Base-by-base conservation (phyloP, 2,797 vertebrate species). In the Ambastaia sidthimunki region DNA sequence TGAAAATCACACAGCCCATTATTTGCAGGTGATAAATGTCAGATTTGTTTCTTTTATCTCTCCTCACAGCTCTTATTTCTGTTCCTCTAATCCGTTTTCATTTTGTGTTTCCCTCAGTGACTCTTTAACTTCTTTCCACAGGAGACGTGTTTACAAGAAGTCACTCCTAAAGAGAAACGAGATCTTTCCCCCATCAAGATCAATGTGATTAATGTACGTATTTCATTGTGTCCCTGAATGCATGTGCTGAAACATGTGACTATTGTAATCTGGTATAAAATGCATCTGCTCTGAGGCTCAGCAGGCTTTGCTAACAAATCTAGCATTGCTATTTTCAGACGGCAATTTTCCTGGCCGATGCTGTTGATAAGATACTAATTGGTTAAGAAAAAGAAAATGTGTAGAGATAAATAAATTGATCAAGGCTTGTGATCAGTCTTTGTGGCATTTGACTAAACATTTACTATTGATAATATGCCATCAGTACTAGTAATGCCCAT, bases 181-280 rank as follows among this genome's bases (percentile, higher is more conserved):
- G 93, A 93, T 87, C 87, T 95, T 80, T 94, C 94, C 34, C 93
- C 93, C n/a, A 94, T 94, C 87, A 88, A 86, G 88, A 94, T 94
- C 80, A 93, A 94, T 85, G 91, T 95, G 92, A 92, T 95, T 86
- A 80, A 92, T 82, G 74, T 84, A 68, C 55, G 82, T 85, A 79
- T n/a, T n/a, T n/a, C n/a, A n/a, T n/a, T n/a, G n/a, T n/a, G 62
- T 67, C 31, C 50, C 19, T 81, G 50, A 54, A 57, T 74, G 25
- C 50, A 44, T 76, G 44, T 23, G 31, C 28, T 25, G 48, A 44
- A 79, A 47, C 69, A 7, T 78, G 57, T 74, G 23, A 62, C 16
- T 50, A 74, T 68, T 70, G 21, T 78, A 69, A 78, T 76, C 50
- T 41, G 54, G 47, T 28, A 23, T 68, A 37, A 76, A 28, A 28